A percentile compares a stretch with the other conserved stretches of the same genome.
phyloP scores from a whole-genome alignment of 2,113 vertebrate genomes.

The Poicephalus gulielmi region DNA sequence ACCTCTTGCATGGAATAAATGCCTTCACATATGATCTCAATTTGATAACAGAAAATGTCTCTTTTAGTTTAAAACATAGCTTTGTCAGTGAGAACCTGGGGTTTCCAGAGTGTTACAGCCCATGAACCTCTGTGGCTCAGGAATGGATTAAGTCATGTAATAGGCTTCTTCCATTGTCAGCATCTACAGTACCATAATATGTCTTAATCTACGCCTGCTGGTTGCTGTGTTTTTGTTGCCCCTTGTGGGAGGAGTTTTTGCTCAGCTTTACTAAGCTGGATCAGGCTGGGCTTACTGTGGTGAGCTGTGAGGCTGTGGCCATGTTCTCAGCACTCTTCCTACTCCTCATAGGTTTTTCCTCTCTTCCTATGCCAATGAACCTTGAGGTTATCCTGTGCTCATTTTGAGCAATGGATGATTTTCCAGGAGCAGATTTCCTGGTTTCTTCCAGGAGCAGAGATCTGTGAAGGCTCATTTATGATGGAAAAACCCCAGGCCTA shows the following conservation, averaged over 20 bases:
- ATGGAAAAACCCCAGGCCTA: background rate
- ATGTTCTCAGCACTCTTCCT: background rate
- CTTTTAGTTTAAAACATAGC: background rate
- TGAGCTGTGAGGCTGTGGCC: background rate
- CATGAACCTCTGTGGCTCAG: background rate
- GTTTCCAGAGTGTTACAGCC: background rate
- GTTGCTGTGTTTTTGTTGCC: background rate
- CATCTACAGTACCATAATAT: background rate
- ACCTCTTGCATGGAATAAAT: background rate
- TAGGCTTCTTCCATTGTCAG: background rate
- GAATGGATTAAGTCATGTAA: background rate
- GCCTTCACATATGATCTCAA: background rate
- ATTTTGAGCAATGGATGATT: background rate
- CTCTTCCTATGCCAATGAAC: background rate
- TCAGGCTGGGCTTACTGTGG: rapidly evolving
- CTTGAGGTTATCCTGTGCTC: background rate
- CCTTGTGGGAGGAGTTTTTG: background rate
- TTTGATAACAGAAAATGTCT: background rate
- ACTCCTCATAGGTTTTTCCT: background rate
- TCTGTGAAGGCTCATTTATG: background rate
- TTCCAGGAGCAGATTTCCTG: background rate
- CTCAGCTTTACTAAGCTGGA: background rate
- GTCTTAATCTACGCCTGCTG: background rate
- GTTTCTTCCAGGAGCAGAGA: background rate
- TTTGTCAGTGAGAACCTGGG: background rate